Base-by-base conservation (phyloP, 2,797 vertebrate species). In the Calcarius lapponicus region DNA sequence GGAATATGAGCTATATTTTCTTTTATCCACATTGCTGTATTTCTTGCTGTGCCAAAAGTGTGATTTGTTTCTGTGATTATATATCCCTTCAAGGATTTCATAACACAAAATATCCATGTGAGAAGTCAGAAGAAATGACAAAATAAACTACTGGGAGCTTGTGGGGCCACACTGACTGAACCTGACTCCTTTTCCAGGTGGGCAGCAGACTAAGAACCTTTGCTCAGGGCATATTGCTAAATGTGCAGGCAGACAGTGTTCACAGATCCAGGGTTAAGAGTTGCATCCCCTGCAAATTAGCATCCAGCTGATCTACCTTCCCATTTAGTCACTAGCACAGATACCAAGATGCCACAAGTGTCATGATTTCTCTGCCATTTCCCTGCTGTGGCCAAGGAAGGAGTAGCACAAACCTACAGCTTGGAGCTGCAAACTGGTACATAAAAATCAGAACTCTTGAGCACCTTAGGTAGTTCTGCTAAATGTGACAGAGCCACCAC, bases 51-150 rank as follows among this genome's bases (percentile, higher is more conserved):
- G 48, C 25, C 72, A 64, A 66, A 92, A 53, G 17, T 67, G 22
- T 80, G 45, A 90, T 91, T 93, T 90, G 12, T 67, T 94, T 78
- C 82, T 83, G 57, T 80, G 74, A 71, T 87, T 85, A 43, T 42
- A 73, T 43, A 28, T 61, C 57, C 28, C 60, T 74, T 61, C 58
- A 74, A 90, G 36, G 34, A 74, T 54, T 83, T 65, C 45, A 65
- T 47, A 67, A 75, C 57, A 90, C 38, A 80, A 86, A 92, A 78
- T 67, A 90, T 40, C 50, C 28, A 17, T 15, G 8, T 26, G 22
- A 28, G 14, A 93, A 67, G 26, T 50, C 67, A 17, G 6, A 92
- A 80, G 31, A 54, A 82, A 91, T 65, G 31, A 48, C 2, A 57
- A 34, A 90, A 83, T 89, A 82, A 92, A 74, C 22, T 51, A 17